Percentiles rank a stretch among this genome's conserved stretches.
These are phyloP conservation scores for Ichneumoninae sp. DNA, from an alignment of 2,888 invertebrate species.

Conservation along the genomic window DNA sequence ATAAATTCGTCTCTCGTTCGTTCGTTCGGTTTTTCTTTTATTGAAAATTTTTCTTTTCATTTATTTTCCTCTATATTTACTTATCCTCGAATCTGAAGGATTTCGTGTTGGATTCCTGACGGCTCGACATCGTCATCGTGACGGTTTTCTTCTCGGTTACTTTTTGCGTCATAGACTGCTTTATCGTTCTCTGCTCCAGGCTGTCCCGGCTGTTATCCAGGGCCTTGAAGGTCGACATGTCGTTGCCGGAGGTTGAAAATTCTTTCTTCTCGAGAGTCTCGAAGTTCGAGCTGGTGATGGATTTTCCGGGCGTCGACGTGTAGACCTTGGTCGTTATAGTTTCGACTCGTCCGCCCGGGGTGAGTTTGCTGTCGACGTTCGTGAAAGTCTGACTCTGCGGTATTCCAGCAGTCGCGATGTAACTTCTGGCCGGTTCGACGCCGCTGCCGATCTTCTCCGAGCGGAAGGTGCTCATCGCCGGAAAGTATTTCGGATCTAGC, in stretches of 20 bases:
- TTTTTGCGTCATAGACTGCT: slow-evolving; percentile 89
- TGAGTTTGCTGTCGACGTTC: slow-evolving; percentile 85
- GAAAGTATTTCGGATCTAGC: slow-evolving; percentile 67
- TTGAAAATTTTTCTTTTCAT: background rate
- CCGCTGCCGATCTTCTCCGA: slow-evolving; percentile 69
- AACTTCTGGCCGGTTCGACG: slow-evolving; percentile 53
- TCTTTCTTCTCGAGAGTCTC: slow-evolving; percentile 86
- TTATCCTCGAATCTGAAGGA: slow-evolving; percentile 82
- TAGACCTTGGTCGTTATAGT: slow-evolving; percentile 87
- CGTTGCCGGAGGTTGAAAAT: slow-evolving; percentile 85
- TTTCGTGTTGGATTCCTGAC: slow-evolving; percentile 86
- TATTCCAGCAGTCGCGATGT: slow-evolving; percentile 60
- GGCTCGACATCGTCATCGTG: slow-evolving; percentile 87
- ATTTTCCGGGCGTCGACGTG: slow-evolving; percentile 86
- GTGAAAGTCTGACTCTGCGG: slow-evolving; percentile 75
- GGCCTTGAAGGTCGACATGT: slow-evolving; percentile 80
- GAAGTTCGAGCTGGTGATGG: slow-evolving; percentile 85
- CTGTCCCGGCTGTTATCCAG: slow-evolving; percentile 84
- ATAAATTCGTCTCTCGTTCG: slow-evolving; percentile 5
- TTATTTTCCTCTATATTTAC: slow-evolving; percentile 54
- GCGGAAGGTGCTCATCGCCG: slow-evolving; percentile 77
- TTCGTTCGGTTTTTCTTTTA: slow-evolving; percentile 7
- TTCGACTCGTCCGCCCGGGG: slow-evolving; percentile 86
- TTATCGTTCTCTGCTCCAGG: slow-evolving; percentile 88
- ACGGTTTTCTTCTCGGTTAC: slow-evolving; percentile 89